Base-by-base conservation (phyloP, 2,113 vertebrate genomes). In the Prochilodus magdalenae region DNA sequence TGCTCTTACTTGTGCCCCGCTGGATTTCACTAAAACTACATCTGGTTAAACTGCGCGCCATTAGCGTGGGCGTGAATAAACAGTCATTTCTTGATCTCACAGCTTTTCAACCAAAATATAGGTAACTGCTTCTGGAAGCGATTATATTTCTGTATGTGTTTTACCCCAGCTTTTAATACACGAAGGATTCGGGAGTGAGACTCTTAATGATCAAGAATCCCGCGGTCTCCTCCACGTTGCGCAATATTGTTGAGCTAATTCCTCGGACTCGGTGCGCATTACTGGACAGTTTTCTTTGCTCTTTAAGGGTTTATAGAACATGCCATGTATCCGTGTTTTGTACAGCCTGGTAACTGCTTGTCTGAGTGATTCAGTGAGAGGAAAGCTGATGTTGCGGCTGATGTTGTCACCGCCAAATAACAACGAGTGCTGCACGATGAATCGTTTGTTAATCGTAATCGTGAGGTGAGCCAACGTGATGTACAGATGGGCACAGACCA, bases 11-110 rank as follows among this genome's bases (percentile, higher is more conserved):
- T 18, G 24, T 36, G 20, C 20, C 11, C 33, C 40, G 15, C 18
- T 2, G 65, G 33, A 7, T 40, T 69, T 10, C 1, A 2, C 29
- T 8, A 22, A 33, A 18, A 5, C 6, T 10, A 24, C 75, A 1
- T 24, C n/a, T 22, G 57, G 40, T 80, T 14, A 62, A 80, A 80
- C 36, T 72, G 77, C 67, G 77, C 77, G 77, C 77, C 77, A 62
- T 44, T 62, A n/a, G 3, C 18, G 77, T 59, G 67, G 67, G 77
- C 36, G 67, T 79, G 33, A 15, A 60, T 57, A 18, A 60, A 44
- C 1, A 22, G 16, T 6, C 8, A 16, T 36, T 3, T 22, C 33
- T 36, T 18, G 30, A 22, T 1, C 26, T 70, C 10, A 5, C 3
- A 22, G 33, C 20, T 40, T 10, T 44, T 44, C 20, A n/a, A 24